These are phyloP conservation scores for Mycteria americana DNA, from an alignment of 2,797 vertebrate species.

Conservation along the genomic window DNA sequence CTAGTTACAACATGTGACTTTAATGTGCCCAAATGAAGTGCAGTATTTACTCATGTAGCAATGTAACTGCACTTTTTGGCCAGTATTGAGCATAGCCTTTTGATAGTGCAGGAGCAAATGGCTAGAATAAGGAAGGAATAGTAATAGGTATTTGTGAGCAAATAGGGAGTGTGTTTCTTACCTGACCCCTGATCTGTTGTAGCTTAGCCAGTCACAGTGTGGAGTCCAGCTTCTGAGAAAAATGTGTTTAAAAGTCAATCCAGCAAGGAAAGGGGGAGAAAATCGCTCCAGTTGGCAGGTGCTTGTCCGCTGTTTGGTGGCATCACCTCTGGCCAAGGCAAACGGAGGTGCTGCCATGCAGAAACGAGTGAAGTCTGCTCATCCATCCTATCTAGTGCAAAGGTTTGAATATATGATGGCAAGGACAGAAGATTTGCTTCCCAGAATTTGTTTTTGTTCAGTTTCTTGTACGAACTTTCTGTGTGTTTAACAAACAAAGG, in stretches of 20 bases:
- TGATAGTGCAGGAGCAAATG: neutral
- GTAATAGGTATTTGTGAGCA: neutral
- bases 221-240: neutral
- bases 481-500: neutral
- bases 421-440: neutral
- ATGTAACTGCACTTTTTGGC: neutral
- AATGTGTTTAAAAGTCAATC: neutral
- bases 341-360: fast-evolving
- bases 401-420: neutral
- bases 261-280: neutral
- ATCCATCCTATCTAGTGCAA: fast-evolving
- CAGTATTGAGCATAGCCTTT: neutral
- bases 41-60: fast-evolving
- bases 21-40: neutral
- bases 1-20: neutral
- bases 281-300: neutral
- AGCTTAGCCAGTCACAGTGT: neutral
- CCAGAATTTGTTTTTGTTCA: neutral
- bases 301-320: neutral
- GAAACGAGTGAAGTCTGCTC: neutral
- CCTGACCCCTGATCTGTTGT: neutral
- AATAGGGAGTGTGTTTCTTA: neutral
- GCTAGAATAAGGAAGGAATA: neutral
- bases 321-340: neutral
- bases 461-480: neutral